Evolutionary conservation across 2,888 invertebrate species (phyloP).

Genomic region (Beris chalybata): DNA sequence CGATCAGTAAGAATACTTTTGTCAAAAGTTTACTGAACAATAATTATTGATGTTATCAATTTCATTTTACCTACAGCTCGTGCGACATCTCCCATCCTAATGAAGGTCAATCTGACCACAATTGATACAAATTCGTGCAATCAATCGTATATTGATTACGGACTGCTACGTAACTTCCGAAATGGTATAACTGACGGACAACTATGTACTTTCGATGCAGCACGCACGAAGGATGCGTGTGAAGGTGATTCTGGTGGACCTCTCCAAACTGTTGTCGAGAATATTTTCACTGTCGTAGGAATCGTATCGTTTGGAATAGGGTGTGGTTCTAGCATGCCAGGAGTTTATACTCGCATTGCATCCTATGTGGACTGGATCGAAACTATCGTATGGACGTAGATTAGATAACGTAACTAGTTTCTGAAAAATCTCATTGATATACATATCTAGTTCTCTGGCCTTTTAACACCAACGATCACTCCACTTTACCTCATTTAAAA

Average conservation of each 20-base stretch:
- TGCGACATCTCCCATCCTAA: conserved; percentile 36
- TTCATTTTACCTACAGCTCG: conserved; percentile 34
- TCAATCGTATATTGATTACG: conserved; percentile 33
- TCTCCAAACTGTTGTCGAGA: conserved; percentile 42
- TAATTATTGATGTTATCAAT: too few species aligned
- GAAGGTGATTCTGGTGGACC: conserved; percentile 53
- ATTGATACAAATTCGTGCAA: conserved; percentile 39
- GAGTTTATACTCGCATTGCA: conserved; percentile 50
- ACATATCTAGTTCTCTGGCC: too few species aligned
- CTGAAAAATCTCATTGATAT: too few species aligned
- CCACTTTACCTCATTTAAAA: too few species aligned
- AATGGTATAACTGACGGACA: conserved; percentile 39
- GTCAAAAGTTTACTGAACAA: too few species aligned
- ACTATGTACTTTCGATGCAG: conserved; percentile 43
- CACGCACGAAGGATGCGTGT: conserved; percentile 46
- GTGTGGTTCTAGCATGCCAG: conserved; percentile 49
- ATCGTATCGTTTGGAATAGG: conserved; percentile 46
- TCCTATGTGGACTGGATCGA: conserved; percentile 52
- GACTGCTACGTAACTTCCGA: conserved; percentile 24
- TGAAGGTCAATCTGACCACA: conserved; percentile 42
- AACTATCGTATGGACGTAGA: conserved; percentile 47
- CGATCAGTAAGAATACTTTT: conserved; percentile 1
- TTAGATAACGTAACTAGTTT: too few species aligned
- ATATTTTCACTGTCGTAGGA: conserved; percentile 46
- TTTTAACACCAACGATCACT: too few species aligned